Conservation (phyloP, 2,797 vertebrate species). For the Enteromius anoplus region DNA sequence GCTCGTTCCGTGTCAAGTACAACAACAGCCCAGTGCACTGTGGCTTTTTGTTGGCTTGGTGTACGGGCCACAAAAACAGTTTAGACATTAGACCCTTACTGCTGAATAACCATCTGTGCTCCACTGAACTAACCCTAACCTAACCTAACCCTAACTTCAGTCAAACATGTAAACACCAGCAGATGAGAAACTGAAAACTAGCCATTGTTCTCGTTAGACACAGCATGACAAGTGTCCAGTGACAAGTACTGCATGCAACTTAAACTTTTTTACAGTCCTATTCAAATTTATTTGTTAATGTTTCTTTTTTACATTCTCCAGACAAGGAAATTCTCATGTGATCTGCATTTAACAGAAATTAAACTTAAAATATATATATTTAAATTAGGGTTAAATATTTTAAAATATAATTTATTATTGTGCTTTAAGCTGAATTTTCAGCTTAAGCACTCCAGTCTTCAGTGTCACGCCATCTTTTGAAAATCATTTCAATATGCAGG, state of each 20-base stretch:
- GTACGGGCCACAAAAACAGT: neutral
- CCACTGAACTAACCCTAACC: no score
- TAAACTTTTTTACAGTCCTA: neutral
- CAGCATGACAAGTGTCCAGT: neutral
- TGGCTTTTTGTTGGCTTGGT: constrained; percentile 2
- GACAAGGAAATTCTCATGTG: neutral
- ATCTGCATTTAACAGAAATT: neutral
- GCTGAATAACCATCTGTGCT: constrained; percentile 27
- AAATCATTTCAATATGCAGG: no score
- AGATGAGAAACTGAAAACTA: neutral
- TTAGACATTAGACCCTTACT: constrained; percentile 1
- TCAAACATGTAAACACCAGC: constrained; percentile 7
- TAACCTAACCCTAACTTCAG: no score
- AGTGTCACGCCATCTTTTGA: neutral
- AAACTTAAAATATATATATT: no score
- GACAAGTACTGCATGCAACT: neutral
- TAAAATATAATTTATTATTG: neutral
- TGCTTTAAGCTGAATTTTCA: neutral
- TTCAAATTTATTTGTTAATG: neutral
- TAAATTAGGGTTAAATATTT: no score
- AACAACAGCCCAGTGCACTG: constrained; percentile 6
- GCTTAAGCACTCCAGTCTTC: neutral
- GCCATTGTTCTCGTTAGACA: neutral
- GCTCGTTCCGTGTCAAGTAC: constrained; percentile 15
- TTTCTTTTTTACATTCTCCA: no score